Base-by-base conservation (phyloP, 2,797 vertebrate genomes). In the Chaetodon trifasciatus region DNA sequence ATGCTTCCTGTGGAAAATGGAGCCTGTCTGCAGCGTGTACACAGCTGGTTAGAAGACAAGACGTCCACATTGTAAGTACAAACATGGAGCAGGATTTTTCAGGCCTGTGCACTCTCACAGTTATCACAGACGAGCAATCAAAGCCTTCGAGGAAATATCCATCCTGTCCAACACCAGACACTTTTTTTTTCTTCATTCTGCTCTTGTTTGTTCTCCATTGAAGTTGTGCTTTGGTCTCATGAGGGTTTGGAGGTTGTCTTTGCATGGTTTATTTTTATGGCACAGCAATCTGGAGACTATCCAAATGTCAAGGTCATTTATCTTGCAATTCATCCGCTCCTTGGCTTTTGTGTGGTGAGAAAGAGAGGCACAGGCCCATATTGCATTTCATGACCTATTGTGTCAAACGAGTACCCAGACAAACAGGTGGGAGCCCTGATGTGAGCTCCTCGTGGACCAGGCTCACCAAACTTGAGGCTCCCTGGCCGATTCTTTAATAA, bases 371-470 rank as follows among this genome's bases (percentile, higher is more conserved):
- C 77, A 82, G 89, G 73, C 75, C 84, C 89, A 94, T 95, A 96
- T 96, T 89, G 75, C 94, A 90, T 97, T 97, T 95, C 95, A 96
- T 92, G 90, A 93, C 92, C 94, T 92, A 95, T 94, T 92, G 93
- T 94, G 94, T 93, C 92, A 78, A 83, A 92, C 90, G 91, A 90
- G 90, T 89, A 93, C 94, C 91, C 93, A 93, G 90, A 94, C 93
- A 96, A 96, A 95, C 96, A 97, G 96, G 96, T 97, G 96, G 96
- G 93, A 95, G 93, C 94, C 95, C 94, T 95, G 95, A 95, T 94
- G 94, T 93, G 92, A 95, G 94, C 94, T 96, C 94, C 94, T 95
- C 92, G 83, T 92, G 80, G 85, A 88, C 78, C 77, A 70, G 85
- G 84, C 81, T 81, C 93, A 91, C 94, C 93, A 93, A 95, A 94